Conservation (phyloP, 2,797 vertebrate genomes). For the Phataginus tricuspis region DNA sequence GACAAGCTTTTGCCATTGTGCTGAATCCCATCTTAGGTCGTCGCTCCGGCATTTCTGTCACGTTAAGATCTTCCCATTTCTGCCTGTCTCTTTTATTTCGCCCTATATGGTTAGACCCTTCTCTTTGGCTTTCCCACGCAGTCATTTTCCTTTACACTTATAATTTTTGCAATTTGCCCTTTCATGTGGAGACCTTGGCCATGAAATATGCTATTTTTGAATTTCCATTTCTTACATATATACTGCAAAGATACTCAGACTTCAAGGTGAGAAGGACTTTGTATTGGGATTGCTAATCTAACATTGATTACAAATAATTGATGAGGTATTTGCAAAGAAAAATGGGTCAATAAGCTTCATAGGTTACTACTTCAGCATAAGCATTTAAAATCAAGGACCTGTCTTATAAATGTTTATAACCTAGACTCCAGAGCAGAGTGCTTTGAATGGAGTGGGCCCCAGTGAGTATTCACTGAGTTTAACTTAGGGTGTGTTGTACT, state of each 20-base stretch:
- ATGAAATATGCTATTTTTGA: neutral
- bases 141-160: neutral
- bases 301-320: neutral
- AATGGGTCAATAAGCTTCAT: neutral
- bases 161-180: neutral
- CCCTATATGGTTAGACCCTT: neutral
- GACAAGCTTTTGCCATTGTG: neutral
- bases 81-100: neutral
- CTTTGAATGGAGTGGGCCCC: neutral
- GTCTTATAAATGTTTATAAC: neutral
- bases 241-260: neutral
- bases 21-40: neutral
- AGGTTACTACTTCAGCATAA: neutral
- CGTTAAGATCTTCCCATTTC: neutral
- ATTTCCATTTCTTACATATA: slow-evolving; percentile 9
- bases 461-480: neutral
- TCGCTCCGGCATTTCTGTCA: neutral
- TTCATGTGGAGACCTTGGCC: neutral
- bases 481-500: neutral
- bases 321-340: neutral
- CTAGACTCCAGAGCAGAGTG: neutral
- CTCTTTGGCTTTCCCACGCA: neutral
- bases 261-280: neutral
- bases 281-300: slow-evolving; percentile 21
- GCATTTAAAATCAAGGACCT: neutral